Evolutionary conservation across 2,113 vertebrate species (phyloP), one percentile per base, ranked within the genome.

Genomic region (Embiotoca jacksoni): DNA sequence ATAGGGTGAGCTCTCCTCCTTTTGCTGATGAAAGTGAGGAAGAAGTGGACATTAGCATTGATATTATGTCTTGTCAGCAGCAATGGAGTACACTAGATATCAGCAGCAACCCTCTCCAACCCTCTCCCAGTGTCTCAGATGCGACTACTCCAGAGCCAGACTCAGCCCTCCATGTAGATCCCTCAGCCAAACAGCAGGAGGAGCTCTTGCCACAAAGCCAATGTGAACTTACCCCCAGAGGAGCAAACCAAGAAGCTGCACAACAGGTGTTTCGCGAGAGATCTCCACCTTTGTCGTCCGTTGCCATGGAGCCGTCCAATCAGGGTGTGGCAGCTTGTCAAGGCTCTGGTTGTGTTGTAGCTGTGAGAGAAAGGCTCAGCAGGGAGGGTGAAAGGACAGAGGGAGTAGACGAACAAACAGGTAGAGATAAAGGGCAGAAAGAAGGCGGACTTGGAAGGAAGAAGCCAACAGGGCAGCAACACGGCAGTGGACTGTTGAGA

Each of bases 231-330:
- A 3, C 15, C 52, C 70, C 60, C 61, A 67, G 33, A 82, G 81
- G 72, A 75, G 65, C 52, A 81, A 93, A 91, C 71, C 91, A 93
- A 92, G 92, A 94, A 93, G 87, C 66, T 60, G 75, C 68, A 76
- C 91, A 90, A 94, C 93, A 95, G 94, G 94, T 95, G 94, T 89
- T 77, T 44, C 31, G 85, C 82, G 85, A 75, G 75, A 65, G 68
- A 60, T 65, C 87, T 87, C 89, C 92, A 81, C 94, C 93, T 94
- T 89, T 93, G 88, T 94, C 91, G 0, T 55, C 78, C 0, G 92
- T 95, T 93, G 65, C 91, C 86, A 87, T 79, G 76, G 89, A 92
- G 87, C 59, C 52, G 30, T 69, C 93, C 91, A 92, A 89, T 94
- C 78, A 53, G 82, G 81, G 81, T 3, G 68, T 61, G 60, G 64